Evolutionary conservation across 2,113 vertebrate genomes (phyloP).

Genomic region (Tragelaphus buxtoni): DNA sequence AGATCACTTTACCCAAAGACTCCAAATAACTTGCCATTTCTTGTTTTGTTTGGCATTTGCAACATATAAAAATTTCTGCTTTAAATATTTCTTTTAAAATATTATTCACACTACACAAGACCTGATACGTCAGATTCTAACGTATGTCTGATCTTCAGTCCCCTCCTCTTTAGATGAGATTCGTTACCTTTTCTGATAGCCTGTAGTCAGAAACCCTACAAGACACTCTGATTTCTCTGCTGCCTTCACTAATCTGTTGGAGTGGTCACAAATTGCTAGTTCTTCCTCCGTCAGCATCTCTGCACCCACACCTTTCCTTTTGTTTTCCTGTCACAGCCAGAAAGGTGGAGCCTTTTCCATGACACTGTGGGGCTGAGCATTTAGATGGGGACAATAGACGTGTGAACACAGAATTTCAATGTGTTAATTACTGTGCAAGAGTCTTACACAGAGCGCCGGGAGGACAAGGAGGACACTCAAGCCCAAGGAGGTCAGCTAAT

Average conservation of each 20-base stretch:
- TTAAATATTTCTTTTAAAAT: not conserved
- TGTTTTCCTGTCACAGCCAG: not conserved
- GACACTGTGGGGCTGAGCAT: not conserved
- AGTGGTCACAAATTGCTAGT: too few species aligned
- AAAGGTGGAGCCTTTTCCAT: not conserved
- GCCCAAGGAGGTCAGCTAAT: not conserved
- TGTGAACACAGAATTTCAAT: not conserved
- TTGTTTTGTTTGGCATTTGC: not conserved
- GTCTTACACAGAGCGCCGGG: not conserved
- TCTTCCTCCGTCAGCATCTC: not conserved
- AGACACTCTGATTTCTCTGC: not conserved
- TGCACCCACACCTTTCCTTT: not conserved
- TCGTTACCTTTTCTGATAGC: not conserved
- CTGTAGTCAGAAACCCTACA: not conserved
- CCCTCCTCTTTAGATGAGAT: not conserved
- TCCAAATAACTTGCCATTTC: not conserved
- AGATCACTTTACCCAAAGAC: not conserved
- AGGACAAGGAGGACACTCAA: not conserved
- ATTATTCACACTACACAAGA: not conserved
- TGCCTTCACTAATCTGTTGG: not conserved
- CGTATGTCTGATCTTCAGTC: not conserved
- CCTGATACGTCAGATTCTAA: not conserved
- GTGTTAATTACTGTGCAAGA: not conserved
- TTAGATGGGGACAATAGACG: not conserved
- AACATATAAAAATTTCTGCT: not conserved